phyloP scores from a whole-genome alignment of 2,113 vertebrate species.

The Xyliphius kryptos region DNA sequence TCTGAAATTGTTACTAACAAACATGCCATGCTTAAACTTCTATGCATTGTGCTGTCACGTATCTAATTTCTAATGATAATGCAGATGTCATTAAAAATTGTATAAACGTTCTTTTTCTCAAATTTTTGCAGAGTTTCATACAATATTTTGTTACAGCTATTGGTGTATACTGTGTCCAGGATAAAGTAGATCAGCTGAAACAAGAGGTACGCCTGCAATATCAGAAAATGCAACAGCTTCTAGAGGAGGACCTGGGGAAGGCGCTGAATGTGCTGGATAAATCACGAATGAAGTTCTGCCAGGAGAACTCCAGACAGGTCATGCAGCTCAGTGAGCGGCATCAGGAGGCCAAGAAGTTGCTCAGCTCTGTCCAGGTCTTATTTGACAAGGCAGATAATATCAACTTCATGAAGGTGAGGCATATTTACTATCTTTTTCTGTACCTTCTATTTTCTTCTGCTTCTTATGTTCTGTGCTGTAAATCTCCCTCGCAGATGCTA shows the following conservation, averaged over 20 bases:
- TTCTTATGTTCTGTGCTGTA: constrained; percentile 20
- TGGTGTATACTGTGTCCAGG: constrained; percentile 55
- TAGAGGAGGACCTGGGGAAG: constrained; percentile 86
- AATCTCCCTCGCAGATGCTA: constrained; percentile 29
- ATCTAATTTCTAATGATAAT: no score
- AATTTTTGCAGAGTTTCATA: not conserved
- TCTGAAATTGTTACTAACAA: no score
- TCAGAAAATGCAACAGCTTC: constrained; percentile 87
- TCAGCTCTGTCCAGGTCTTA: constrained; percentile 84
- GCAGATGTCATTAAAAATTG: no score
- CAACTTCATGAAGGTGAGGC: constrained; percentile 93
- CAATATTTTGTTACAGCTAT: no score
- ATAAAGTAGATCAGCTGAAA: constrained; percentile 90
- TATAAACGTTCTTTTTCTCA: not conserved
- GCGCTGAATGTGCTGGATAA: constrained; percentile 90
- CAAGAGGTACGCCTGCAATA: constrained; percentile 86
- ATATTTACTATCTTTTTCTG: no score
- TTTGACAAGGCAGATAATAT: constrained; percentile 86
- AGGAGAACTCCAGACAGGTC: constrained; percentile 84
- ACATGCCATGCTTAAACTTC: no score
- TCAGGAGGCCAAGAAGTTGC: constrained; percentile 90
- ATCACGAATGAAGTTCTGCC: constrained; percentile 80
- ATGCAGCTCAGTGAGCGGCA: constrained; percentile 83
- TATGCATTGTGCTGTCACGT: no score
- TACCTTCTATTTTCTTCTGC: no score